These are phyloP conservation scores for Seriola dumerili DNA, from an alignment of 2,113 vertebrate species.

Conservation along the genomic window DNA sequence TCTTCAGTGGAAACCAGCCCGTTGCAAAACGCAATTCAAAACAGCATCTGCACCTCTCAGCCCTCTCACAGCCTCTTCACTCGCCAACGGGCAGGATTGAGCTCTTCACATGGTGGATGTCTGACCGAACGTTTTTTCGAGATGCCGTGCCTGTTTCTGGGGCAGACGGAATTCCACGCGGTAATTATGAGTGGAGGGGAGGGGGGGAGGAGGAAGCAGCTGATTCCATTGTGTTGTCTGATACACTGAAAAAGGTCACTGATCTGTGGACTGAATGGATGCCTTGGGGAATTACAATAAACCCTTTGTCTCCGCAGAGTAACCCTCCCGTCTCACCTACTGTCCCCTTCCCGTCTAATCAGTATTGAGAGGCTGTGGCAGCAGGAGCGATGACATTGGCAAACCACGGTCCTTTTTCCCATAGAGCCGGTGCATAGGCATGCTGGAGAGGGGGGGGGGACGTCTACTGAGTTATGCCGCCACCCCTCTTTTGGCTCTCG, in stretches of 20 bases:
- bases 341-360: conserved; percentile 52
- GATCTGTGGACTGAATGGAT: conserved; percentile 59
- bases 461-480: conserved; percentile 46
- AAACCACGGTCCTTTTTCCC: conserved; percentile 16
- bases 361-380: conserved; percentile 43
- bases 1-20: background rate
- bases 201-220: conserved; percentile 29
- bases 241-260: conserved; percentile 60
- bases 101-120: conserved; percentile 34
- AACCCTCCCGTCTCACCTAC: conserved; percentile 49
- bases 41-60: conserved; percentile 21
- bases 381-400: conserved; percentile 57
- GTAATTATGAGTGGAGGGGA: conserved; percentile 37
- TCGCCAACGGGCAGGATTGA: conserved; percentile 30
- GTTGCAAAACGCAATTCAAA: conserved; percentile 33
- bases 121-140: conserved; percentile 22
- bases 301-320: conserved; percentile 53
- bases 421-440: conserved; percentile 22
- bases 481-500: conserved; percentile 26
- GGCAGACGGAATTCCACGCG: conserved; percentile 43
- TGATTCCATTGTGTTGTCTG: conserved; percentile 51
- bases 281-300: conserved; percentile 64
- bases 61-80: conserved; percentile 30
- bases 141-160: conserved; percentile 32
- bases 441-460: conserved; percentile 26